Evolutionary conservation across 2,797 vertebrate species (phyloP), one percentile per base, ranked within the genome.

Genomic region (Tauraco hartlaubi): DNA sequence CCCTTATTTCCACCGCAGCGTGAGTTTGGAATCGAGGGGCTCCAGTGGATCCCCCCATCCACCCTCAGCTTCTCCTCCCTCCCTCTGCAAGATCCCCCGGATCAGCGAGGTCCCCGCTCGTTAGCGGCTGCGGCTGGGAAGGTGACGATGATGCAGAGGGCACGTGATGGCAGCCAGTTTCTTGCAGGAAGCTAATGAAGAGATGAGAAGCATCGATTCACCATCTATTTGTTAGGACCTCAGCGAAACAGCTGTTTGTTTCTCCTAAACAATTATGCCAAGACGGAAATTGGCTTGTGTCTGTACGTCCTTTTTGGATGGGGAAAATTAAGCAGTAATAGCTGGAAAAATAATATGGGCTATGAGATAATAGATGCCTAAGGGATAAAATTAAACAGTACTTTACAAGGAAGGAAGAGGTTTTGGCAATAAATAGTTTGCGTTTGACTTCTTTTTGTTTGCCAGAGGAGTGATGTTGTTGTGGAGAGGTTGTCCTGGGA

Each of bases 331-430:
- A 93, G 81, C 95, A 35, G 92, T 37, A 89, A 89, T 93, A 92
- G 94, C 91, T 94, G 91, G 83, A 94, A 87, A 96, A 96, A 94
- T 96, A 92, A 85, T 93, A 78, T 22, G 71, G 91, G 88, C 93
- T 96, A 90, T 86, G 94, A 96, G 95, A 95, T 95, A 92, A 96
- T 96, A 94, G 94, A 94, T 86, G 91, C 92, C 93, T 95, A 46
- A 94, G 88, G 91, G 96, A 95, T 92, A 75, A 95, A 96, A 96
- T 95, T 96, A 94, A 96, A 58, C 93, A 94, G 66, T 78, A 44
- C 88, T 93, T 96, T 84, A 63, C 79, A 86, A 75, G 3, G 55
- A 95, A 95, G 94, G 94, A 92, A 95, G 86, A 94, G 71, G 78
- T n/a, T 93, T 94, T 95, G 94, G 78, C 91, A 96, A 84, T 75